These are phyloP conservation scores for Penaeus vannamei DNA, from an alignment of 1,140 invertebrate genomes.

Conservation along the genomic window DNA sequence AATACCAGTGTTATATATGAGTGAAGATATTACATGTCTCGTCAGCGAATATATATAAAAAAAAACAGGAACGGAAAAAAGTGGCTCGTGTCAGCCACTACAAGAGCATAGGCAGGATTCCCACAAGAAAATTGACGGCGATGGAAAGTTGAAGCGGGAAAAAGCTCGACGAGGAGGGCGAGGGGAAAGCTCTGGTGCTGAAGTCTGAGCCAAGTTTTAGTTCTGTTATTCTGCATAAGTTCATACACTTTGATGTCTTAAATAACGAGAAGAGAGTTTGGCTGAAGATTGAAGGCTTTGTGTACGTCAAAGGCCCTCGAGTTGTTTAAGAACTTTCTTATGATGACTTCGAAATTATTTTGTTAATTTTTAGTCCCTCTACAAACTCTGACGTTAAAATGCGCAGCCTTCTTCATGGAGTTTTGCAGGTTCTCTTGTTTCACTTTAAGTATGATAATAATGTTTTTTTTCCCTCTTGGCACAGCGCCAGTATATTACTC, in stretches of 20 bases:
- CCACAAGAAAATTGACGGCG: neutral
- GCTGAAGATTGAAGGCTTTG: neutral
- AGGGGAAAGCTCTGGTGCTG: neutral
- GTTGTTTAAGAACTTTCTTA: conserved; percentile 13
- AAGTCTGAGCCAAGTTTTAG: conserved; percentile 34
- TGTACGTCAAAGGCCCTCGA: conserved; percentile 28
- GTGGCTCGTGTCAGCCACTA: too few relatives aligned
- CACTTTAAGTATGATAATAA: too few relatives aligned
- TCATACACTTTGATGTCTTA: conserved; percentile 47
- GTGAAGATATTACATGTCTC: too few relatives aligned
- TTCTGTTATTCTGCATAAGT: conserved; percentile 37
- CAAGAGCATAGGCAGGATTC: too few relatives aligned
- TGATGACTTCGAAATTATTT: conserved; percentile 31
- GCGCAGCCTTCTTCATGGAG: too few relatives aligned
- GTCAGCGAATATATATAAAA: too few relatives aligned
- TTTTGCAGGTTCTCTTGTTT: too few relatives aligned
- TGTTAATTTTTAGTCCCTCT: conserved; percentile 9
- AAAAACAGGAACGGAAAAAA: too few relatives aligned
- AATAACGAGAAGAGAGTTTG: conserved; percentile 23
- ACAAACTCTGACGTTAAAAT: too few relatives aligned
- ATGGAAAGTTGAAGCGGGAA: conserved; percentile 20
- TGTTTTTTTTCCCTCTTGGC: too few relatives aligned
- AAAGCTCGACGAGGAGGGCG: neutral
- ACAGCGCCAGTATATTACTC: too few relatives aligned
- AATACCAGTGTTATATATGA: too few relatives aligned